phyloP scores from a whole-genome alignment of 2,797 vertebrate species.

The Sebastes aleutianus region DNA sequence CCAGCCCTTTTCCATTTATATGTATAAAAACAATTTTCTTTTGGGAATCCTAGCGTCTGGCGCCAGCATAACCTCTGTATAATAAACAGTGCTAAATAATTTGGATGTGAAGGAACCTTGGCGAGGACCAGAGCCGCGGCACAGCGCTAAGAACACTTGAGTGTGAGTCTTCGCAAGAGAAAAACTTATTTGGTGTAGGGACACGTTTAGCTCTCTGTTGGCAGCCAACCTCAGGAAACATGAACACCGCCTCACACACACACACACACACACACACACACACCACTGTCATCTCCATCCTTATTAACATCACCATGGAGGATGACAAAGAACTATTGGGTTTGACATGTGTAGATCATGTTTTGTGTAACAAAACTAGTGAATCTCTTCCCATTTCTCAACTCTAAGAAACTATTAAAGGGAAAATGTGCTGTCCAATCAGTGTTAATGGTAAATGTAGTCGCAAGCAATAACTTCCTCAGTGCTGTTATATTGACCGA shows the following conservation, averaged over 20 bases:
- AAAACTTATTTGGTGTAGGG: slow-evolving; percentile 30
- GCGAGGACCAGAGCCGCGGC: slow-evolving; percentile 49
- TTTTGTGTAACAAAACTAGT: too few relatives aligned
- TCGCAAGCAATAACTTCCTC: too few relatives aligned
- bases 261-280: too few relatives aligned
- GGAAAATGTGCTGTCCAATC: too few relatives aligned
- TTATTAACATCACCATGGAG: slow-evolving; percentile 32
- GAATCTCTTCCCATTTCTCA: too few relatives aligned
- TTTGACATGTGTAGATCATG: background rate
- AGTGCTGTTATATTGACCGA: too few relatives aligned
- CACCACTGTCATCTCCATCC: slow-evolving; percentile 33
- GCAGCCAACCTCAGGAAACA: slow-evolving; percentile 46
- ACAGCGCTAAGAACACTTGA: slow-evolving; percentile 69
- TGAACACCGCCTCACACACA: background rate
- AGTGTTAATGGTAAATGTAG: too few relatives aligned
- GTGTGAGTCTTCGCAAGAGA: slow-evolving; percentile 59
- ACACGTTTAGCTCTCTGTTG: slow-evolving; percentile 51
- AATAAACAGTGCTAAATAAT: slow-evolving; percentile 84
- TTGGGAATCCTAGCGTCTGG: slow-evolving; percentile 75
- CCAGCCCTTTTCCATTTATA: slow-evolving; percentile 74
- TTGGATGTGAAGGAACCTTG: slow-evolving; percentile 76
- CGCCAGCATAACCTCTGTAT: slow-evolving; percentile 79
- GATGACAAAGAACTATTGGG: slow-evolving; percentile 4
- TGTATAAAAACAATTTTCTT: slow-evolving; percentile 74
- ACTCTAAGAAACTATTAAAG: too few relatives aligned